These are phyloP conservation scores for Tympanuchus pallidicinctus DNA, from an alignment of 2,113 vertebrate genomes.

Conservation along the genomic window DNA sequence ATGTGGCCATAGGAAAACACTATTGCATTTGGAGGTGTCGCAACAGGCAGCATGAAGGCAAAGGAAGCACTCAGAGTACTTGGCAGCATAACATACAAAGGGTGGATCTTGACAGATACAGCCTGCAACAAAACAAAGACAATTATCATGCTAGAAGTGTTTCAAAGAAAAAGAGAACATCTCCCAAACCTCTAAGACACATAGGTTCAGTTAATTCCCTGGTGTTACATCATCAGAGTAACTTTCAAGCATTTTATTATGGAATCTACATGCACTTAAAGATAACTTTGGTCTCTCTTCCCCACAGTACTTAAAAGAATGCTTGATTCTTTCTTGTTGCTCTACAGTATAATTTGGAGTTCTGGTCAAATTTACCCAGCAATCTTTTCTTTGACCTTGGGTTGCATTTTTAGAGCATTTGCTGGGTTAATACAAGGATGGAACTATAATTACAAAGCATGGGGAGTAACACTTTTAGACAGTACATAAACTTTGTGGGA, in stretches of 20 bases:
- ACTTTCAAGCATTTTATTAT: background rate
- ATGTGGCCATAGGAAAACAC: constrained; percentile 94
- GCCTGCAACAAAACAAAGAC: constrained; percentile 77
- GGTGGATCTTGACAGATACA: constrained; percentile 89
- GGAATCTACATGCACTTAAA: background rate
- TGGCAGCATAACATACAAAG: constrained; percentile 94
- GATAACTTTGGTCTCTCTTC: background rate
- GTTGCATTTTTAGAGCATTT: background rate
- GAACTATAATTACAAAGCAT: constrained; percentile 3
- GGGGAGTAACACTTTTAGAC: background rate
- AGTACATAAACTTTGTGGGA: background rate
- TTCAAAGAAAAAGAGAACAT: background rate
- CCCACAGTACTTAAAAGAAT: background rate
- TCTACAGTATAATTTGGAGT: constrained; percentile 35
- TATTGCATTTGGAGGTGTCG: constrained; percentile 95
- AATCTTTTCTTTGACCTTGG: background rate
- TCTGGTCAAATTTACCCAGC: constrained; percentile 31
- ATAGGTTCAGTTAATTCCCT: background rate
- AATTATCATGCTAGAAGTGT: background rate
- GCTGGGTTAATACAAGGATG: background rate
- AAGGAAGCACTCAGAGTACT: constrained; percentile 93
- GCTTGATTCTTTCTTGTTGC: background rate
- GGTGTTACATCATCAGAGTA: background rate
- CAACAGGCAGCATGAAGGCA: constrained; percentile 97
- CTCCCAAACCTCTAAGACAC: background rate